Conservation (phyloP, 2,888 invertebrate genomes). For the Lypha dubia region DNA sequence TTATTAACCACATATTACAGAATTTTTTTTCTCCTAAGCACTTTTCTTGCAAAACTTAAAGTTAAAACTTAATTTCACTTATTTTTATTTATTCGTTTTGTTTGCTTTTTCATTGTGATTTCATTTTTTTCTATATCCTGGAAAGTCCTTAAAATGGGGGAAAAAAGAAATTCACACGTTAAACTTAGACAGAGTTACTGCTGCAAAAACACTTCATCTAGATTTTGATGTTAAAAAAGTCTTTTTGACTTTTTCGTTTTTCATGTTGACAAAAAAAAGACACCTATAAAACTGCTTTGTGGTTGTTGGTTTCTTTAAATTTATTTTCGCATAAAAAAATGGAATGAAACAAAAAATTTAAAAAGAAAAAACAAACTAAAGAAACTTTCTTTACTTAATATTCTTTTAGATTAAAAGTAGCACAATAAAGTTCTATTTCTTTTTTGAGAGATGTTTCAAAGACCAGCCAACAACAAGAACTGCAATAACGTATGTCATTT, state of each 20-base stretch:
- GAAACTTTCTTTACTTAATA: slow-evolving; percentile 36
- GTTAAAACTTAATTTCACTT: slow-evolving; percentile 45
- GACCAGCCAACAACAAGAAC: slow-evolving; percentile 28
- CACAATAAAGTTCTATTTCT: slow-evolving; percentile 7
- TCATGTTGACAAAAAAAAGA: slow-evolving; percentile 63
- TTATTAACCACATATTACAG: slow-evolving; percentile 56
- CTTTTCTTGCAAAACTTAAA: slow-evolving; percentile 25
- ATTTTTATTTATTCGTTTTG: slow-evolving; percentile 33
- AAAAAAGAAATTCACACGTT: slow-evolving; percentile 42
- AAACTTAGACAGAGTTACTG: slow-evolving; percentile 25
- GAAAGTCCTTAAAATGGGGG: background rate
- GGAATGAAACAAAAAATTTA: background rate
- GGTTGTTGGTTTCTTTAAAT: slow-evolving; percentile 70
- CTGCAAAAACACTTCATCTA: slow-evolving; percentile 53
- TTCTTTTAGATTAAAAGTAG: slow-evolving; percentile 47
- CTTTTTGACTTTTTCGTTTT: slow-evolving; percentile 7
- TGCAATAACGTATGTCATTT: slow-evolving; percentile 62
- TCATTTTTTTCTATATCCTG: background rate
- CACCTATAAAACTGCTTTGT: slow-evolving; percentile 79
- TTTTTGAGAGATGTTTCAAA: background rate
- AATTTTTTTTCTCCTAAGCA: slow-evolving; percentile 25
- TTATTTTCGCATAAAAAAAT: background rate
- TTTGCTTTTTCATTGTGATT: slow-evolving; percentile 28
- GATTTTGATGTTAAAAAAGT: slow-evolving; percentile 37
- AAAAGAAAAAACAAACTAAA: background rate